Conservation (phyloP, 2,797 vertebrate genomes). For the Mycteria americana region DNA sequence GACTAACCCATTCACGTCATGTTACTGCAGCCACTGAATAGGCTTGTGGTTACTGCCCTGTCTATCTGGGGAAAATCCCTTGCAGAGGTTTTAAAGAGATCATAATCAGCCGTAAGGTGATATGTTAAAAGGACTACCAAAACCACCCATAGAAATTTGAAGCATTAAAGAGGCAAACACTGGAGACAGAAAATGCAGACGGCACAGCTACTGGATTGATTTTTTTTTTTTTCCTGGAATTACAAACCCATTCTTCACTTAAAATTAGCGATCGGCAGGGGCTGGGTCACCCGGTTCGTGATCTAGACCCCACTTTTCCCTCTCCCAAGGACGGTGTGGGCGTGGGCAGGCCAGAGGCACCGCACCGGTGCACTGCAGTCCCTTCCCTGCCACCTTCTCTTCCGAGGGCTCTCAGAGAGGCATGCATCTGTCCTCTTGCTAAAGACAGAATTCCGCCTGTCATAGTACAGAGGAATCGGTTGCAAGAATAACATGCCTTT, state of each 20-base stretch:
- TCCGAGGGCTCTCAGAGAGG: neutral
- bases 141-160: neutral
- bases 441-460: neutral
- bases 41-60: neutral
- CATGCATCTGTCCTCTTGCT: neutral
- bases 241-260: neutral
- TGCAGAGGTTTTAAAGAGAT: neutral
- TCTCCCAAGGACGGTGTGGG: neutral
- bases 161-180: neutral
- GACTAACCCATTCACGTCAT: neutral
- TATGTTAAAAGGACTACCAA: slow-evolving; percentile 7
- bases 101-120: neutral
- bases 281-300: neutral
- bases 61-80: neutral
- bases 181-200: neutral
- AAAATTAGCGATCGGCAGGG: neutral
- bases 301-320: neutral
- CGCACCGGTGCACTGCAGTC: neutral
- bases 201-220: neutral
- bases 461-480: neutral
- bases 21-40: neutral
- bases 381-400: neutral
- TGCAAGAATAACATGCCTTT: neutral
- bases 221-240: slow-evolving; percentile 2
- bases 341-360: neutral